phyloP scores from a whole-genome alignment of 2,113 vertebrate species.

The Antennarius striatus region DNA sequence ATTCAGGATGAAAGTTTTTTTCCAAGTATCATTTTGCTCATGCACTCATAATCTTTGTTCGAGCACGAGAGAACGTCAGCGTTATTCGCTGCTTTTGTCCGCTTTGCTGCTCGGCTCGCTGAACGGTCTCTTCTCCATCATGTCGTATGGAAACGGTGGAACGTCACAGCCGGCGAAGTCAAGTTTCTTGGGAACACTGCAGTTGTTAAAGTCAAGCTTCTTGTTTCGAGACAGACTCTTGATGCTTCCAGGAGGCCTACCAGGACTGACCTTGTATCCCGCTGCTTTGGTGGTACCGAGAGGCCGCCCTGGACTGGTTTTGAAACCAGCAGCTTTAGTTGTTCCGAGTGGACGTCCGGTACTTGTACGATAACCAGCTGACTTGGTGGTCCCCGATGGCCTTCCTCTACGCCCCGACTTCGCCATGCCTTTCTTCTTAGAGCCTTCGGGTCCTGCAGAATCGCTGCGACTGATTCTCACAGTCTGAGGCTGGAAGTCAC shows the following conservation, averaged over 20 bases:
- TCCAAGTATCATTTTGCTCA: conserved; percentile 29
- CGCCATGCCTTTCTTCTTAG: conserved; percentile 93
- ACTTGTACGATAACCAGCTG: conserved; percentile 96
- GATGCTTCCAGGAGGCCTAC: conserved; percentile 97
- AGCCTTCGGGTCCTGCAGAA: conserved; percentile 81
- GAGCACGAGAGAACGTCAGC: conserved; percentile 27
- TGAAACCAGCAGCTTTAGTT: conserved; percentile 97
- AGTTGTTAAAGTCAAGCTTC: conserved; percentile 91
- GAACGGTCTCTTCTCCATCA: conserved; percentile 90
- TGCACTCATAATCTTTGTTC: conserved; percentile 38
- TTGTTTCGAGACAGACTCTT: conserved; percentile 94
- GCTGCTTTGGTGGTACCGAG: conserved; percentile 98
- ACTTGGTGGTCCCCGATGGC: conserved; percentile 96
- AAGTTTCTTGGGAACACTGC: conserved; percentile 86
- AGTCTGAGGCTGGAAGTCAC: conserved; percentile 84
- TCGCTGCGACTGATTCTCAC: conserved; percentile 85
- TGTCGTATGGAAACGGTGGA: conserved; percentile 87
- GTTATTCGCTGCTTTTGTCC: conserved; percentile 86
- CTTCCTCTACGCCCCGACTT: conserved; percentile 94
- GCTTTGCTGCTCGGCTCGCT: conserved; percentile 86
- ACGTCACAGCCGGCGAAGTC: conserved; percentile 88
- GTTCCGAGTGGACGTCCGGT: conserved; percentile 96
- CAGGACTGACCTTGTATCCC: conserved; percentile 98
- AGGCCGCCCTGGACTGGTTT: conserved; percentile 97
- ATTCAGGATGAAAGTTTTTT: background rate